Evolutionary conservation across 2,797 vertebrate species (phyloP).

Genomic region (Catostomus latipinnis): DNA sequence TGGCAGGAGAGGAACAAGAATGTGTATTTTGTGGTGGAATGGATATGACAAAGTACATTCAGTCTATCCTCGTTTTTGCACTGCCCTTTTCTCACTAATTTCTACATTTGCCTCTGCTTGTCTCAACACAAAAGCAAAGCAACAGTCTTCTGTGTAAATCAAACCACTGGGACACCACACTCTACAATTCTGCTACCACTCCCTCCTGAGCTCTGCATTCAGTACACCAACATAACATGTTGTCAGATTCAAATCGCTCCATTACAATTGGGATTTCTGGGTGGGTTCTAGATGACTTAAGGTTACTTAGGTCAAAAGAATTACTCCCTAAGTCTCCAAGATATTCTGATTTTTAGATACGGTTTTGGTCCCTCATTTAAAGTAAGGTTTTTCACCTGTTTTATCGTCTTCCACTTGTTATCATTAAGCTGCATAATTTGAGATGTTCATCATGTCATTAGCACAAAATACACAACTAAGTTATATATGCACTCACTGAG

Average conservation of each 20-base stretch:
- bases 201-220: conserved; percentile 56
- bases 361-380: background rate
- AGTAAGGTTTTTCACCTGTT: background rate
- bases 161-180: conserved; percentile 6
- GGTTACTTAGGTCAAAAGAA: no score
- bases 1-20: background rate
- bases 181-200: conserved; percentile 26
- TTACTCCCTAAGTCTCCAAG: background rate
- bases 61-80: background rate
- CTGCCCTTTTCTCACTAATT: background rate
- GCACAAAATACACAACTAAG: no score
- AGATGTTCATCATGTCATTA: no score
- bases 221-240: conserved; percentile 55
- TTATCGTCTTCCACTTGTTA: background rate
- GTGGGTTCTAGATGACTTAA: background rate
- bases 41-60: conserved; percentile 6
- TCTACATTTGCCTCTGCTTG: background rate
- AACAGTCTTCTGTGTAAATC: conserved; percentile 18
- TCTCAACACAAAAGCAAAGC: conserved; percentile 7
- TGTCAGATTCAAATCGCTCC: conserved; percentile 67
- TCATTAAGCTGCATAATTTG: no score
- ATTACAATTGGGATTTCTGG: conserved; percentile 41
- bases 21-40: background rate
- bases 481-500: no score
- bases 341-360: background rate